Evolutionary conservation across 2,888 invertebrate genomes (phyloP), one percentile per base, ranked within the genome.

Genomic region (Embidobia sp.): DNA sequence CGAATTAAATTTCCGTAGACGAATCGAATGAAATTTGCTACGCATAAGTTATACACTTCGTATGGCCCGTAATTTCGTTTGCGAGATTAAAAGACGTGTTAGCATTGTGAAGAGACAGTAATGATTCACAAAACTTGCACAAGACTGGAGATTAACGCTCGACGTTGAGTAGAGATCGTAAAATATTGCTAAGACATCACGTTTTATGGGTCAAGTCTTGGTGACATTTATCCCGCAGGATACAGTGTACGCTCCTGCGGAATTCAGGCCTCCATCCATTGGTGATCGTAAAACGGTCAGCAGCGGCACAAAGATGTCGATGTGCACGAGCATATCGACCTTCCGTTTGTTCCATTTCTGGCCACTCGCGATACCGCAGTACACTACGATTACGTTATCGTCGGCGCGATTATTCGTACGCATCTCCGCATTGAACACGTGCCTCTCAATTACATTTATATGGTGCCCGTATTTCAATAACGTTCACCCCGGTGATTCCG

Each of bases 321-420:
- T 67, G 49, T 64, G 49, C 53, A 49, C 29, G 53, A 42, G 22
- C 66, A 48, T 73, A 77, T 79, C 80, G 77, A 76, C 69, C 76
- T 77, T 77, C 49, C 57, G 64, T 57, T 40, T 42, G 61, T 74
- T 79, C 82, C 82, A 83, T 84, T 83, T 59, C 74, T 66, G 73
- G 77, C 48, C 59, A 35, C 53, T 22, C 63, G 26, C 57, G 64
- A 76, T 70, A 76, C 76, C 64, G 42, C 77, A 31, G 53, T 59
- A 72, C 77, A 77, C 70, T 72, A 48, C 64, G 57, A 77, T 70
- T 77, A 70, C 53, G 53, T 59, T 77, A 77, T 77, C 77, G 31
- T 42, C 31, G 49, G 44, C 46, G 57, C 64, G 64, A 76, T 76
- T 70, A 76, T 70, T 70, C 42, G 59, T 59, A 59, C 64, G 64